phyloP scores from a whole-genome alignment of 2,113 vertebrate species.

The Amazona guildingii region DNA sequence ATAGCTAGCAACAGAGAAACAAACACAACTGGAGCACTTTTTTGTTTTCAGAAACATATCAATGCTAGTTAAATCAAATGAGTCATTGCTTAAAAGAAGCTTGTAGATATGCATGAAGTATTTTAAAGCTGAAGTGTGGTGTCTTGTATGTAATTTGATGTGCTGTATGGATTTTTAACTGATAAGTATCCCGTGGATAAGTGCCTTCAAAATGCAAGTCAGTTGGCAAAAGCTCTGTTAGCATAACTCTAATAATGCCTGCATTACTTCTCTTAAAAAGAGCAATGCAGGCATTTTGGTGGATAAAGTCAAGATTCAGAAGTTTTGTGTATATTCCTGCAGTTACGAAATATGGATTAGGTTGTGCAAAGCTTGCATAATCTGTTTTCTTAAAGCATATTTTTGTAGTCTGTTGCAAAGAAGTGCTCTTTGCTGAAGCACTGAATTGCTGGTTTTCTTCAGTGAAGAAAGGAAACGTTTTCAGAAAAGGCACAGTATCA shows the following conservation, averaged over 20 bases:
- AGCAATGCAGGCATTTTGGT: neutral
- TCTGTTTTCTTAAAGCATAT: neutral
- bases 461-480: neutral
- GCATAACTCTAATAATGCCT: neutral
- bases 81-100: neutral
- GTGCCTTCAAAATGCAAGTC: neutral
- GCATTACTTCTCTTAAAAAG: neutral
- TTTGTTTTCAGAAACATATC: neutral
- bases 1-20: slow-evolving; percentile 21
- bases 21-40: neutral
- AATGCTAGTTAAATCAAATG: neutral
- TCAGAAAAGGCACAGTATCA: neutral
- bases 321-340: neutral
- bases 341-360: slow-evolving; percentile 7
- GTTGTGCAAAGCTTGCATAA: neutral
- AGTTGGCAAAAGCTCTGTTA: neutral
- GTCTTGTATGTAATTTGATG: neutral
- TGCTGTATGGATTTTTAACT: neutral
- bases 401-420: slow-evolving; percentile 4
- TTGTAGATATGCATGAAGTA: neutral
- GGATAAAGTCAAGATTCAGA: neutral
- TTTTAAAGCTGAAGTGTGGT: neutral
- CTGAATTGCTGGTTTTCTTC: slow-evolving; percentile 6
- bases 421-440: neutral
- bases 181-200: neutral